Percentiles rank a stretch among this genome's conserved stretches.
Conservation (phyloP, 2,888 invertebrate genomes). For the Cantharis rufa region DNA sequence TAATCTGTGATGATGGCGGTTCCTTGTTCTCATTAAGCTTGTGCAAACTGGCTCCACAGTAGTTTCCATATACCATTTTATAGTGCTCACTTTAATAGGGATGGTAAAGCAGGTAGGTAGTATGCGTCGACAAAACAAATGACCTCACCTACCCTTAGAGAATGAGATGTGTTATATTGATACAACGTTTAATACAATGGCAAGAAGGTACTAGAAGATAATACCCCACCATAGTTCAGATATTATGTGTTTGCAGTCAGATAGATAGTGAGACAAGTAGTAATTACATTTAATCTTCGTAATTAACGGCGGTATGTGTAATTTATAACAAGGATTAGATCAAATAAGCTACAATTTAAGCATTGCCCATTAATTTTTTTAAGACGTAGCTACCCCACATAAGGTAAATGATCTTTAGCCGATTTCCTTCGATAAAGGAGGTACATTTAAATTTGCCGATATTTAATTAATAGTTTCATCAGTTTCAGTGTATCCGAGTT, state of each 20-base stretch:
- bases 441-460: neutral
- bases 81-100: constrained; percentile 16
- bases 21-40: constrained; percentile 32
- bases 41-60: constrained; percentile 28
- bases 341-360: neutral
- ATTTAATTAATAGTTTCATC: neutral
- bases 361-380: neutral
- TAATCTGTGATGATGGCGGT: constrained; percentile 32
- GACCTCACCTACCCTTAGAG: constrained; percentile 1
- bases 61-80: constrained; percentile 29
- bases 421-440: neutral
- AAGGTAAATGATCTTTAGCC: neutral
- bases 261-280: constrained; percentile 4
- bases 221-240: neutral
- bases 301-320: constrained; percentile 1
- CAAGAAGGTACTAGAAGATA: neutral
- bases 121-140: neutral
- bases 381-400: neutral
- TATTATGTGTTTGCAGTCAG: constrained; percentile 4
- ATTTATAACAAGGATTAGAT: neutral
- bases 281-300: constrained; percentile 5
- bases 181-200: constrained; percentile 1
- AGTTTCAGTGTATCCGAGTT: neutral
- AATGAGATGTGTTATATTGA: constrained; percentile 4
- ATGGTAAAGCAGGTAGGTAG: constrained; percentile 10